Conservation (phyloP, 2,888 invertebrate genomes). For the Drosophila testacea region DNA sequence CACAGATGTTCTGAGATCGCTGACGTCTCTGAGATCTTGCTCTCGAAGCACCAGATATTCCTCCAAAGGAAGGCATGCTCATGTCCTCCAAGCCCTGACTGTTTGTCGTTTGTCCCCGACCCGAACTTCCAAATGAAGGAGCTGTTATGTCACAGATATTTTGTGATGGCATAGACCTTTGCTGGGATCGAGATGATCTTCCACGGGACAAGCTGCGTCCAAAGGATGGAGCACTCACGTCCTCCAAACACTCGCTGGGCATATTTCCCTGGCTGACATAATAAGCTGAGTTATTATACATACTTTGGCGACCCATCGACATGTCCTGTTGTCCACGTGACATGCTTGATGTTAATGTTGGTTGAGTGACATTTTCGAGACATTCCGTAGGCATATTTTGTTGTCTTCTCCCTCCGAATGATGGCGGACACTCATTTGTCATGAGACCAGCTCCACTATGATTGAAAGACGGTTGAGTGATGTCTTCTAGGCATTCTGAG, state of each 20-base stretch:
- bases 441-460: background rate
- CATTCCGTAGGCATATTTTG: constrained; percentile 5
- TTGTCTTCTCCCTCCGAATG: background rate
- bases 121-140: background rate
- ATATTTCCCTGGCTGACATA: background rate
- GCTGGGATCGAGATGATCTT: background rate
- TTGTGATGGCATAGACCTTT: constrained; percentile 1
- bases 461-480: constrained; percentile 21
- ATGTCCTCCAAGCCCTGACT: constrained; percentile 27
- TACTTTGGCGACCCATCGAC: background rate
- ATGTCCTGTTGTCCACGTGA: constrained; percentile 6
- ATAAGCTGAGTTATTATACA: background rate
- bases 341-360: constrained; percentile 27
- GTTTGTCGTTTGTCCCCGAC: background rate
- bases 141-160: constrained; percentile 15
- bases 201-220: background rate
- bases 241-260: constrained; percentile 31
- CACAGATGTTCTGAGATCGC: background rate
- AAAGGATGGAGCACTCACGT: constrained; percentile 39
- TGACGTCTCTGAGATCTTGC: background rate
- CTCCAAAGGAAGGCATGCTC: constrained; percentile 35
- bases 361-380: constrained; percentile 34
- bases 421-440: constrained; percentile 10
- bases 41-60: constrained; percentile 16
- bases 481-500: constrained; percentile 7